A percentile compares a stretch with the other conserved stretches of the same genome.
Conservation (phyloP, 2,888 invertebrate genomes). For the Seira musarum region DNA sequence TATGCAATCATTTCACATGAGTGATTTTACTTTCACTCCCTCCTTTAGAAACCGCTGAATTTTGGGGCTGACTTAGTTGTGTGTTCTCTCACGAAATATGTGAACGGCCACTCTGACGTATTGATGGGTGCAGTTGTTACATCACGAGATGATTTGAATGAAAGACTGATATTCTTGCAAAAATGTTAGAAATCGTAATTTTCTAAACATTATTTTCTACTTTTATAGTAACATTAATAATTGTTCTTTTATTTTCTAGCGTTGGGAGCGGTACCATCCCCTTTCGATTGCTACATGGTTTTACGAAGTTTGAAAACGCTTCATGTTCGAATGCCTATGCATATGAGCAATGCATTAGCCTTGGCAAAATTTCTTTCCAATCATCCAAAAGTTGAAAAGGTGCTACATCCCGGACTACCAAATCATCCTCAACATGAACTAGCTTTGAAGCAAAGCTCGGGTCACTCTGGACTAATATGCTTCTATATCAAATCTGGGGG, state of each 20-base stretch:
- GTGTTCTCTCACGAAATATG: conserved; percentile 93
- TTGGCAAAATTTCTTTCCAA: conserved; percentile 75
- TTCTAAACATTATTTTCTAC: neutral
- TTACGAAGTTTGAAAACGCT: conserved; percentile 76
- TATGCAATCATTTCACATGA: no score
- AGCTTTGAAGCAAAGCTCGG: conserved; percentile 84
- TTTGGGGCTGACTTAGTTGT: conserved; percentile 92
- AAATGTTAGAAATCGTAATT: conserved; percentile 78
- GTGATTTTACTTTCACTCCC: no score
- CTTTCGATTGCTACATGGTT: conserved; percentile 77
- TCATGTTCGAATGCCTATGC: conserved; percentile 75
- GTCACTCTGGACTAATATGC: conserved; percentile 93
- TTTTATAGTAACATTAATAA: neutral
- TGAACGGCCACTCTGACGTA: conserved; percentile 98
- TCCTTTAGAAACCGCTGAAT: conserved; percentile 83
- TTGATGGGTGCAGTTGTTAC: conserved; percentile 94
- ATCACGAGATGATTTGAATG: conserved; percentile 81
- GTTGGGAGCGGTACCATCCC: conserved; percentile 69
- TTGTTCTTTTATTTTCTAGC: neutral
- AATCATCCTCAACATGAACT: conserved; percentile 90
- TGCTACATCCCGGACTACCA: conserved; percentile 78
- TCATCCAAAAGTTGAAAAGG: conserved; percentile 59
- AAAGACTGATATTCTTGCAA: conserved; percentile 86
- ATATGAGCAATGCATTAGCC: conserved; percentile 74
- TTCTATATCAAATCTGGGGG: conserved; percentile 86